Conservation (phyloP, 2,113 vertebrate genomes). For the Ceyx cyanopectus region DNA sequence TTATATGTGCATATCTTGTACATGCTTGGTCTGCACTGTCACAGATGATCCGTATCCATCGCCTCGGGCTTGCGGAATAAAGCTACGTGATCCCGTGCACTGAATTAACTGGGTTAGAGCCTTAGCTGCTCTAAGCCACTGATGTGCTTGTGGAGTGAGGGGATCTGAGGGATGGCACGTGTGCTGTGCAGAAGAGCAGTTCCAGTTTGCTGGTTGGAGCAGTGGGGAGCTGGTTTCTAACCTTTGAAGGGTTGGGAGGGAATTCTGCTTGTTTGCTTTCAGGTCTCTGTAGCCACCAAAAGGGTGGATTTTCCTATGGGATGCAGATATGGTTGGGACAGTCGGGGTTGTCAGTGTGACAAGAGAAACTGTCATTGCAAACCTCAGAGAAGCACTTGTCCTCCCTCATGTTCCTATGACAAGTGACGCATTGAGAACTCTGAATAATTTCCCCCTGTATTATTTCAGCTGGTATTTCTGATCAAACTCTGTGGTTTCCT, state of each 20-base stretch:
- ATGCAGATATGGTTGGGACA: background rate
- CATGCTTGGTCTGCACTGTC: background rate
- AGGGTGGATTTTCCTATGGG: background rate
- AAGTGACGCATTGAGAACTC: background rate
- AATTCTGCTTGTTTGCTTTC: background rate
- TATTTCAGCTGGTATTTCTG: background rate
- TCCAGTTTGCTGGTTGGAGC: accelerated
- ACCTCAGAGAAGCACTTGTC: background rate
- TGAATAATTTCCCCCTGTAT: background rate
- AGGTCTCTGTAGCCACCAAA: background rate
- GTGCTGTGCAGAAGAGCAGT: background rate
- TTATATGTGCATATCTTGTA: accelerated
- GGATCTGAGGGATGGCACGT: background rate
- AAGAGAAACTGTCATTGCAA: background rate
- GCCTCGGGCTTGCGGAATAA: background rate
- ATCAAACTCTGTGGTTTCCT: background rate
- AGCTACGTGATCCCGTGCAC: background rate
- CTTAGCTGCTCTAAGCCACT: background rate
- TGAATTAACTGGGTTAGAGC: background rate
- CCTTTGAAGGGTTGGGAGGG: background rate
- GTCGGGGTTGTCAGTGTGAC: background rate
- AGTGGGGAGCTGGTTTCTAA: background rate
- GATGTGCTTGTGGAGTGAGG: background rate
- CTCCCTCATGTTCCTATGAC: background rate
- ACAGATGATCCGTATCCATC: accelerated